Conservation (phyloP, 2,113 vertebrate genomes). For the Cromileptes altivelis region DNA sequence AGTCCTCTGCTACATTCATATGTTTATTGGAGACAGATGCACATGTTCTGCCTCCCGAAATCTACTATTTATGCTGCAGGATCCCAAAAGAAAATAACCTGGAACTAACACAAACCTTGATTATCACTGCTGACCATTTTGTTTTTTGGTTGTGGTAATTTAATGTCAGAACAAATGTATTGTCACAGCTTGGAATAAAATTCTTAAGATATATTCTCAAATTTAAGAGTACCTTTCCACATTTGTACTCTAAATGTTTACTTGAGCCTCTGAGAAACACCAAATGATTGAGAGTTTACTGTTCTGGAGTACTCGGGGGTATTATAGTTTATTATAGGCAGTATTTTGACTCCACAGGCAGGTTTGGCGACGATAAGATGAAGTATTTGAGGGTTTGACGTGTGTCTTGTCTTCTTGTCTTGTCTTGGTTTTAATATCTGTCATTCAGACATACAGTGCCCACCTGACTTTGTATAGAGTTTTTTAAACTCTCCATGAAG, state of each 20-base stretch:
- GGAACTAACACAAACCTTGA: neutral
- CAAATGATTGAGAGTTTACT: slow-evolving; percentile 15
- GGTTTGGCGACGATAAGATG: neutral
- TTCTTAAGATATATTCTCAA: slow-evolving; percentile 1
- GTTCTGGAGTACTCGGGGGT: neutral
- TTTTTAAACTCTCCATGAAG: slow-evolving; percentile 53
- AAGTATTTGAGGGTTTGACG: slow-evolving; percentile 34
- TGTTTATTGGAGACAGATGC: no score
- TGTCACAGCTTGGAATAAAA: slow-evolving; percentile 17
- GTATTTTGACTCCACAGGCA: slow-evolving; percentile 2
- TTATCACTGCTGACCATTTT: neutral
- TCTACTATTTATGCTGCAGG: neutral
- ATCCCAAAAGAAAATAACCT: neutral
- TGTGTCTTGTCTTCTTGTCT: slow-evolving; percentile 55
- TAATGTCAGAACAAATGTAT: neutral
- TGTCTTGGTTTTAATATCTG: slow-evolving; percentile 44
- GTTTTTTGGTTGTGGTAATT: neutral
- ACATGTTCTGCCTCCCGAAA: no score
- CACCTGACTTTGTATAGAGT: slow-evolving; percentile 59
- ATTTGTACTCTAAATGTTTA: slow-evolving; percentile 43
- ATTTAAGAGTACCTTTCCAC: slow-evolving; percentile 14
- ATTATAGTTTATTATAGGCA: slow-evolving; percentile 3
- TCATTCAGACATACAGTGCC: slow-evolving; percentile 47
- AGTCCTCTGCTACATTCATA: no score
- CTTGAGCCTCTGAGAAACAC: slow-evolving; percentile 30